Conservation (phyloP, 2,888 invertebrate genomes). For the Augiades crinisus region DNA sequence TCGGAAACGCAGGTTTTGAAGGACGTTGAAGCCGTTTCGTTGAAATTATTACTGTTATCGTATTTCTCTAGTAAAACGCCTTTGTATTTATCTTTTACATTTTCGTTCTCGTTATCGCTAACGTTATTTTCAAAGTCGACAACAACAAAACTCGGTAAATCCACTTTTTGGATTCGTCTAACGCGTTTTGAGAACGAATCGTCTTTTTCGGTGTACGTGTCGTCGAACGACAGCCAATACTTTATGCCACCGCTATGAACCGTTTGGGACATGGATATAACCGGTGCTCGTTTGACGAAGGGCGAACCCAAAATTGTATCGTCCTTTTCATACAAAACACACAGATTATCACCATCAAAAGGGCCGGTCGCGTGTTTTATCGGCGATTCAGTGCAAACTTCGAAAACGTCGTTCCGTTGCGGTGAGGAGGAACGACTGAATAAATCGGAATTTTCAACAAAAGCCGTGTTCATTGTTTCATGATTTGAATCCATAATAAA, state of each 20-base stretch:
- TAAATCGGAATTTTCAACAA: constrained; percentile 43
- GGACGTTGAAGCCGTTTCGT: constrained; percentile 40
- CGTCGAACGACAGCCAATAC: constrained; percentile 73
- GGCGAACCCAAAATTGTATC: constrained; percentile 55
- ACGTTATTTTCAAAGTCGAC: constrained; percentile 37
- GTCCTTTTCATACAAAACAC: constrained; percentile 49
- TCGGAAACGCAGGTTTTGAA: constrained; percentile 44
- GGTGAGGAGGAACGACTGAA: constrained; percentile 51
- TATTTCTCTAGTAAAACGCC: constrained; percentile 1
- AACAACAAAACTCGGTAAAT: constrained; percentile 56
- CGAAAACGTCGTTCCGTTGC: constrained; percentile 43
- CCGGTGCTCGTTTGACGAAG: constrained; percentile 52
- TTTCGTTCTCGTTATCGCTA: constrained; percentile 26
- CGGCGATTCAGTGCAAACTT: constrained; percentile 54
- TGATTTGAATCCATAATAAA: constrained; percentile 40
- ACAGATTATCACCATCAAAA: constrained; percentile 39
- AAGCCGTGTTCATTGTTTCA: constrained; percentile 60
- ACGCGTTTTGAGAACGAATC: constrained; percentile 34
- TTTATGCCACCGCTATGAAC: constrained; percentile 65
- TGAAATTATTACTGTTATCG: constrained; percentile 6
- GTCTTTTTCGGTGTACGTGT: constrained; percentile 34
- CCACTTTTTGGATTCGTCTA: constrained; percentile 32
- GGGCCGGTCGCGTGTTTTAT: constrained; percentile 39
- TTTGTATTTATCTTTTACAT: not conserved
- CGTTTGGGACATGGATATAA: constrained; percentile 67